Percentiles rank a stretch among this genome's conserved stretches.
These are phyloP conservation scores for Natrix natrix DNA, from an alignment of 2,797 vertebrate species.

Conservation along the genomic window DNA sequence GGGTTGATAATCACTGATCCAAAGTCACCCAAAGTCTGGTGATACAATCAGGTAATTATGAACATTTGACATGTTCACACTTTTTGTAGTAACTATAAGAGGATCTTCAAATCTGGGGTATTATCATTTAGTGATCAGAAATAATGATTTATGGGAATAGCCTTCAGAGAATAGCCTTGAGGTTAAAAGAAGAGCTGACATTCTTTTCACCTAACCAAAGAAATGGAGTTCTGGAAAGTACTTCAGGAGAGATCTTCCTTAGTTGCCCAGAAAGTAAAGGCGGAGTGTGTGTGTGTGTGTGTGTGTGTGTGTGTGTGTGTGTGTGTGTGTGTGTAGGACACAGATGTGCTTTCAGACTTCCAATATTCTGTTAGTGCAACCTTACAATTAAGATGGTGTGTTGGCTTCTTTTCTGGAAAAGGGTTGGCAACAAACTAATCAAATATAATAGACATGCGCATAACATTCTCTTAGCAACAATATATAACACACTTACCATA, in stretches of 20 bases:
- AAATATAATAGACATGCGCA: not conserved
- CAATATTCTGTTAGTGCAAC: not conserved
- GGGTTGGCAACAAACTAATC: not conserved
- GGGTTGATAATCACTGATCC: not conserved
- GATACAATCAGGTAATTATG: not conserved
- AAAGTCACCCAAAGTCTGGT: not conserved
- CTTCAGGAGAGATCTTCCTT: not conserved
- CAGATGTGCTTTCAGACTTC: not conserved
- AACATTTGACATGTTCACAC: not conserved
- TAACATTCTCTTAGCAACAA: not conserved
- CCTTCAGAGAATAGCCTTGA: not conserved
- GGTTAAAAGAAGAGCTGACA: not conserved
- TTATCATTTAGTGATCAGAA: not conserved
- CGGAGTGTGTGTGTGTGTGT: no score
- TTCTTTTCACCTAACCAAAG: not conserved
- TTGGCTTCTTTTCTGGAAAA: not conserved
- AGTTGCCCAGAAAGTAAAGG: not conserved
- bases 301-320: no score
- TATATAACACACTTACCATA: not conserved
- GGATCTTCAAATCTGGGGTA: not conserved
- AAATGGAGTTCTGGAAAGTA: not conserved
- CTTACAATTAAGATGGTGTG: not conserved
- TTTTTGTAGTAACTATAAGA: not conserved
- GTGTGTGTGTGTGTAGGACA: no score
- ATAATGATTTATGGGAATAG: not conserved